phyloP scores from a whole-genome alignment of 2,113 vertebrate genomes.

The Ochotona curzoniae region DNA sequence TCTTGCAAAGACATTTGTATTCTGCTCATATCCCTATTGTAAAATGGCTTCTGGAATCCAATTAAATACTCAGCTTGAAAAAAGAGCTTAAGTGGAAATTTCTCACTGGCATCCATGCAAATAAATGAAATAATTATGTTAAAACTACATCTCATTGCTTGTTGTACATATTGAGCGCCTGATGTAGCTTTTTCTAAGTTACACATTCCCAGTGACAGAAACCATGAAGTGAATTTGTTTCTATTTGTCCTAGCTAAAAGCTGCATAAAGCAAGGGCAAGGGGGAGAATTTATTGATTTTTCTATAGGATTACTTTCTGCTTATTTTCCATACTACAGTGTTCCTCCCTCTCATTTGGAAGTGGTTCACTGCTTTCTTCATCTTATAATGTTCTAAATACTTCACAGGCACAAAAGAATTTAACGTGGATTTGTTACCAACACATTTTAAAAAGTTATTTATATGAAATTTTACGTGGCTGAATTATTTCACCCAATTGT shows the following conservation, averaged over 20 bases:
- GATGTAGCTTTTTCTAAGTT: not conserved
- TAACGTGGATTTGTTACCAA: not conserved
- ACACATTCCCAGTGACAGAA: not conserved
- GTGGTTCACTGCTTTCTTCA: not conserved
- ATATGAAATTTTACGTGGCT: not conserved
- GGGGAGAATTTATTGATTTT: not conserved
- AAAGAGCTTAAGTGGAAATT: slow-evolving; percentile 38
- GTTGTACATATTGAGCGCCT: not conserved
- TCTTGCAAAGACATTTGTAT: slow-evolving; percentile 52
- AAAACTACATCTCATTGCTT: slow-evolving; percentile 20
- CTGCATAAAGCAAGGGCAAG: not conserved
- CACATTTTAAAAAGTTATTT: not conserved
- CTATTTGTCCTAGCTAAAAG: not conserved
- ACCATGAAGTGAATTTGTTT: not conserved
- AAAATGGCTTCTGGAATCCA: slow-evolving; percentile 59
- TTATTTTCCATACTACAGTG: not conserved
- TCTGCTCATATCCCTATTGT: not conserved
- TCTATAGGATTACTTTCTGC: not conserved
- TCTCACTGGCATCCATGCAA: slow-evolving; percentile 22
- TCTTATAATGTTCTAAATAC: not conserved
- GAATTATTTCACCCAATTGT: not conserved
- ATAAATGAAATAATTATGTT: slow-evolving; percentile 42
- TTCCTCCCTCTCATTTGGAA: not conserved
- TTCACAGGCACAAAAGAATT: not conserved
- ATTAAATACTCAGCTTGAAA: slow-evolving; percentile 52